Evolutionary conservation across 2,888 invertebrate genomes (phyloP), one percentile per base, ranked within the genome.

Genomic region (Hoplodrina ambigua): DNA sequence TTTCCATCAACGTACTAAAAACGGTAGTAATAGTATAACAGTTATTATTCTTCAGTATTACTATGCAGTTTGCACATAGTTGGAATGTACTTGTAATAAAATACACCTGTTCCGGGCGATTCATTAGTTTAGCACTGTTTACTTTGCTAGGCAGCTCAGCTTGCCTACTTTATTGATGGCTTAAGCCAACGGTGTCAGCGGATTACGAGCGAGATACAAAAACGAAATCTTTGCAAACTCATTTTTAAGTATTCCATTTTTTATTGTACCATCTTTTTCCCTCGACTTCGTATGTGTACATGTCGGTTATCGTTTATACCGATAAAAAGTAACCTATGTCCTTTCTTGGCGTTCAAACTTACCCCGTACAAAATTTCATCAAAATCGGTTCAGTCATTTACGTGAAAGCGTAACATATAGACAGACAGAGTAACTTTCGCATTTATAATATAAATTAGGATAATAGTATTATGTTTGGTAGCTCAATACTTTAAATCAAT

Each of bases 41-140:
- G 41, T 41, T 41, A 41, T 41, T 11, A 41, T 13, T 41, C 41
- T 41, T 10, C 25, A n/a, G 57, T 20, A 49, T 20, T 25, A 46
- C 30, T 25, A 11, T 58, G 77, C 77, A 81, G 64, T 66, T 65
- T 62, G 72, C 53, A 59, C 72, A 46, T 33, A 37, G 50, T 54
- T 37, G 37, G 37, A 37, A 37, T 46, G 41, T 41, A 59, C 30
- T 41, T 41, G 69, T 63, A 62, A 77, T 81, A 81, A 78, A 78
- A 71, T 77, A 66, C 78, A 78, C 72, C 62, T 44, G 78, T 60
- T 78, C 65, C 58, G 50, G 49, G 65, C 65, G 66, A 81, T 78
- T 77, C 65, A 78, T 78, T 81, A 81, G 65, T 66, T 66, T 71
- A 77, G 65, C 65, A 50, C 65, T 63, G 72, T 78, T 60, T 77